Base-by-base conservation (phyloP, 2,113 vertebrate species). In the Odocoileus hemionus region DNA sequence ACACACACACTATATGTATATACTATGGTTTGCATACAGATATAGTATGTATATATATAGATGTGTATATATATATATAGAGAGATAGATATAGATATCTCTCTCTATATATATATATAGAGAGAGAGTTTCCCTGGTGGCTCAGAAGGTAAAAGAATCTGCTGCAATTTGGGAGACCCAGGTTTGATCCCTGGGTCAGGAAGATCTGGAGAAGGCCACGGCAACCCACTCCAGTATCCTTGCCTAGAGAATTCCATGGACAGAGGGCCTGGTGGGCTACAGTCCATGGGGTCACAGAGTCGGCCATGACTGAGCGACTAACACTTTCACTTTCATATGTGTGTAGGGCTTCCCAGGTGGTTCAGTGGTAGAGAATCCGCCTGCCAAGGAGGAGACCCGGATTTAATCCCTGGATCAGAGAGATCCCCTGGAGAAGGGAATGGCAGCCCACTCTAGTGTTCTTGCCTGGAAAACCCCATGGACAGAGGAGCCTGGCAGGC, bases 61-160 rank as follows among this genome's bases (percentile, higher is more conserved):
- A 70, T 36, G 16, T 67, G 2, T 36, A 67, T n/a, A n/a, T 70
- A 39, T 23, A 23, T 67, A 36, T 36, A 36, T 5, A 21, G 7
- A 21, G 19, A 55, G 19, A 23, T 55, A 55, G n/a, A 16, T n/a
- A 19, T 67, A 39, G 39, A 15, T 64, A 19, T 11, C 30, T 33
- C 3, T 64, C 16, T 64, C 16, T 16, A 2, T 64, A 11, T 60
- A 26, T 58, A 2, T 28, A 10, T 67, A 17, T 1, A n/a, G 0
- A 70, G 19, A 70, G 67, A 74, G 67, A 74, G 70, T 39, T 43
- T 43, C 15, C 12, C 39, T 26, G 23, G 70, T 26, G 70, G 70
- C 23, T 43, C 70, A 43, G 39, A 76, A 26, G 21, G 36, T 76
- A 76, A 26, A 39, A 76, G 39, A 76, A 76, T 76, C 70, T 43